Base-by-base conservation (phyloP, 2,113 vertebrate species). In the Crotalus helleri region DNA sequence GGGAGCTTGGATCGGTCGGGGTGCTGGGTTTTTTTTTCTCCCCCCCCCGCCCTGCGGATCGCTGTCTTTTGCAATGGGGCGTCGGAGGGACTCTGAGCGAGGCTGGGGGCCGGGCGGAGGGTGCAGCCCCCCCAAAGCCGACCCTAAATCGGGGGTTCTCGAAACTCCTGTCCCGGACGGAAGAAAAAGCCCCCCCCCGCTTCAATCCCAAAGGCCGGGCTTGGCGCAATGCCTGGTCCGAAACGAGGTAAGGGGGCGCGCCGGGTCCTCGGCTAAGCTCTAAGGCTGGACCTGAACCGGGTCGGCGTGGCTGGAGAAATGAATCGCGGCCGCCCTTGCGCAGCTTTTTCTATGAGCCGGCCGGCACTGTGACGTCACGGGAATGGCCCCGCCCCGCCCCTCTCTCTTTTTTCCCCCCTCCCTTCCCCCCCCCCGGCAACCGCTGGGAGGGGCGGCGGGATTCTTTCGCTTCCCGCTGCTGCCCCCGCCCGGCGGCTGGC, bases 351-450 rank as follows among this genome's bases (percentile, higher is more conserved):
- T 90, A 93, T 0, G 24, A 57, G 85, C 92, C 87, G 91, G 91
- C 95, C 95, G 94, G 95, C 91, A 55, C 74, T 15, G 6, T 29
- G 74, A 90, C 94, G 90, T 93, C 91, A 93, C 39, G 1, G 44
- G 85, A 13, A 11, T 17, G 57, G 54, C 24, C 90, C 90, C 55
- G 92, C 87, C 7, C 87, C 26, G n/a, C 7, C 49, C 6, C 46
- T 49, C 44, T 4, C 88, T 53, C 53, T 64, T 23, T 74, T n/a
- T 33, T 23, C 1, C 61, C 87, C 23, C 92, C 90, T 2, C 29
- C 53, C 24, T 7, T 0, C 2, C 53, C 58, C 33, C 81, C 87
- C 44, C 81, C 53, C 17, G 12, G 74, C 53, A 39, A 24, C 29
- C 1, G 10, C 7, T 33, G 39, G 13, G 54, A 2, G 51, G 89